These are phyloP conservation scores for Heterocephalus glaber DNA, from an alignment of 2,113 vertebrate species.

Conservation along the genomic window DNA sequence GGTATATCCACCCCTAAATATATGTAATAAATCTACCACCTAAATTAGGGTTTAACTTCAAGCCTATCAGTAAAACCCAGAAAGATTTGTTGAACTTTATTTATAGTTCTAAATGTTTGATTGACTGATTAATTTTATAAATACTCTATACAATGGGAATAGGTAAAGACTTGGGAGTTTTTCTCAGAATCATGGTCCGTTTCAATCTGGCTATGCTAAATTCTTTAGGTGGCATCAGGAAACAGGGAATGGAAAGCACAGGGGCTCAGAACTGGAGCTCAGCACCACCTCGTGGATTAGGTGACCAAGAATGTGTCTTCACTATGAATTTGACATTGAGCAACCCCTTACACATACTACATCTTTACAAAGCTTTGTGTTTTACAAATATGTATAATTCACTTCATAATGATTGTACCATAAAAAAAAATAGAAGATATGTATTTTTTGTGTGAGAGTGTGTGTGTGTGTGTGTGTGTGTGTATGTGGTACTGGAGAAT, in stretches of 20 bases:
- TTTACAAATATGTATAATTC: neutral
- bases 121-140: neutral
- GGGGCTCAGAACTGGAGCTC: neutral
- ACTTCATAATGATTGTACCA: neutral
- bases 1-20: neutral
- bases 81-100: slow-evolving; percentile 22
- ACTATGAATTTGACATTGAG: neutral
- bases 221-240: neutral
- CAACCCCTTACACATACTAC: neutral
- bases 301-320: neutral
- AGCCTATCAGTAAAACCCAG: neutral
- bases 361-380: neutral
- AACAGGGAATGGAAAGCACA: neutral
- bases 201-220: neutral
- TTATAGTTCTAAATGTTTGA: neutral
- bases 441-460: neutral
- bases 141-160: neutral
- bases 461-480: neutral
- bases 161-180: neutral
- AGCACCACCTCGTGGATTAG: neutral
- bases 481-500: neutral
- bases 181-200: neutral
- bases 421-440: neutral
- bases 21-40: neutral
- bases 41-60: neutral